Conservation (phyloP, 92 coral and sea anemone species). For the Parazoanthus darwini region DNA sequence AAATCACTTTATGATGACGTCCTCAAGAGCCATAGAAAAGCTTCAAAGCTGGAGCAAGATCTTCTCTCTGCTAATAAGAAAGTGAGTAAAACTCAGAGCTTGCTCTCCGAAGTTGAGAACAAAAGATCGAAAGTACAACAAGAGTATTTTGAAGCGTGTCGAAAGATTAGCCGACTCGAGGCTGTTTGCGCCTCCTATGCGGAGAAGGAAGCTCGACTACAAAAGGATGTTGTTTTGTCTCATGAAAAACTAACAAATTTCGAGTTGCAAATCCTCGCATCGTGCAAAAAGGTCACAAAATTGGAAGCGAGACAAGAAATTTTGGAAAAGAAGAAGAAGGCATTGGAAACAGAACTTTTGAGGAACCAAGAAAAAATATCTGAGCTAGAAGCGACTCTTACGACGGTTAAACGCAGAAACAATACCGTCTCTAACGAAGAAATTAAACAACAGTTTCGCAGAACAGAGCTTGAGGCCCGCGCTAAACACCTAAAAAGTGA, state of each 20-base stretch:
- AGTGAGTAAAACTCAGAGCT: conserved; percentile 40
- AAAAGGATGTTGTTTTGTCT: conserved; percentile 38
- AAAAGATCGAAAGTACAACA: conserved; percentile 45
- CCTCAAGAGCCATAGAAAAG: conserved; percentile 55
- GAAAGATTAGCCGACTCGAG: conserved; percentile 58
- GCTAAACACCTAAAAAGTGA: conserved; percentile 31
- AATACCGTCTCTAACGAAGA: conserved; percentile 34
- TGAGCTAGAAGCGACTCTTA: conserved; percentile 48
- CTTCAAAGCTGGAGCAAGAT: conserved; percentile 65
- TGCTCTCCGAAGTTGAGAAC: conserved; percentile 48
- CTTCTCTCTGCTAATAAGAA: conserved; percentile 54
- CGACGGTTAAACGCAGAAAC: conserved; percentile 44
- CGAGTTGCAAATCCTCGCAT: conserved; percentile 45
- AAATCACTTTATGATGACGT: conserved; percentile 28
- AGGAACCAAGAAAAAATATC: conserved; percentile 51
- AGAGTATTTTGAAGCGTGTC: conserved; percentile 61
- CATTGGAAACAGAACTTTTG: conserved; percentile 49
- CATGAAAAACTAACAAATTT: conserved; percentile 52
- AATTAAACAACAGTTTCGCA: conserved; percentile 2
- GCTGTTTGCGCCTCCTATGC: conserved; percentile 52
- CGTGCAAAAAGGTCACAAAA: conserved; percentile 49
- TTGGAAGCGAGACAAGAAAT: conserved; percentile 54
- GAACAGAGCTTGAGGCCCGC: conserved; percentile 43
- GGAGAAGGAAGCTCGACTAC: conserved; percentile 51
- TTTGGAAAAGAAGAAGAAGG: conserved; percentile 51